A percentile compares a stretch with the other conserved stretches of the same genome.
Conservation (phyloP, 2,888 invertebrate genomes). For the Drosophila kokeensis region DNA sequence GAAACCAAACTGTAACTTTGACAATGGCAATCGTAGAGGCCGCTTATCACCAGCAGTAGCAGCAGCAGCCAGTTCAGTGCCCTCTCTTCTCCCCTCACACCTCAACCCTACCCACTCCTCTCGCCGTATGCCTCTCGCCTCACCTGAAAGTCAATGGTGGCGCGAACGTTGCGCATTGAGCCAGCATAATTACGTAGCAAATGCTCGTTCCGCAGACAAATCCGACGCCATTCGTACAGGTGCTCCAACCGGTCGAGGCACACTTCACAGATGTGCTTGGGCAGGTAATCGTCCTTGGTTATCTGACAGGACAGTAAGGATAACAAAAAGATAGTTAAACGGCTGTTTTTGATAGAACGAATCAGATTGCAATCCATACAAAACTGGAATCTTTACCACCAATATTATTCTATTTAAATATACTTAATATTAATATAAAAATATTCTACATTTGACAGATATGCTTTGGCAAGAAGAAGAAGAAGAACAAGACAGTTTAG, state of each 20-base stretch:
- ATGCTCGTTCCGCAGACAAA: slow-evolving; percentile 88
- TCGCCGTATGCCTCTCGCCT: slow-evolving; percentile 6
- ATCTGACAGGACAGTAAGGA: slow-evolving; percentile 85
- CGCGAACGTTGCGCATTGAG: slow-evolving; percentile 89
- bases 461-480: no score
- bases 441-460: no score
- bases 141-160: slow-evolving; percentile 89
- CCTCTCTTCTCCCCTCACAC: slow-evolving; percentile 8
- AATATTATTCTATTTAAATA: neutral
- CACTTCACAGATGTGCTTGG: slow-evolving; percentile 90
- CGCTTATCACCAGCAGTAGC: slow-evolving; percentile 40
- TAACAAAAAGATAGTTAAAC: neutral
- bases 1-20: slow-evolving; percentile 59
- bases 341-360: neutral
- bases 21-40: slow-evolving; percentile 58
- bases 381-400: neutral
- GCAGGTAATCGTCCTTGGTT: slow-evolving; percentile 90
- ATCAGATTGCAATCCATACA: neutral
- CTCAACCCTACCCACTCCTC: neutral
- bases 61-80: slow-evolving; percentile 23
- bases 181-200: slow-evolving; percentile 89
- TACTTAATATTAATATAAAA: neutral
- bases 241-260: slow-evolving; percentile 89
- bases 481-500: no score
- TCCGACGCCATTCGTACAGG: slow-evolving; percentile 89